Base-by-base conservation (phyloP, 2,888 invertebrate species). In the Drosophila neonasuta region DNA sequence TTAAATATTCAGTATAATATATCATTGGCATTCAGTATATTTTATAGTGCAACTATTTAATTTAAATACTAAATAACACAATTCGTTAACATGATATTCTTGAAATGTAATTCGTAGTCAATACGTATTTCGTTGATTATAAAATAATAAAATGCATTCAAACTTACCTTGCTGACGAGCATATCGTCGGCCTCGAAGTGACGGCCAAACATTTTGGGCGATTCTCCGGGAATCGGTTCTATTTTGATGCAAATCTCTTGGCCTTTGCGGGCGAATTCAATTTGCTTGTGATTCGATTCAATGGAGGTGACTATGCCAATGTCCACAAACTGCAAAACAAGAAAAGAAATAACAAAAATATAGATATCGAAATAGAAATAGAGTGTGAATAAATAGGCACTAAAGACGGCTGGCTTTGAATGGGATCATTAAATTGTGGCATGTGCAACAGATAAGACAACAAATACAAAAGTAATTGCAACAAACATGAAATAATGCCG, bases 181-280 rank as follows among this genome's bases (percentile, higher is more conserved):
- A 97, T 93, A 91, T 99, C 99, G 42, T 95, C 97, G 88, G 97
- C 96, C 89, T 99, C 99, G 92, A 99, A 99, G 92, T 99, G 99
- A 64, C 99, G 93, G 10, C 99, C 99, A 91, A 95, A 98, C 96
- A 99, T 96, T 92, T 99, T 99, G 49, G 99, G 99, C 50, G 99
- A 95, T 91, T 99, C 99, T n/a, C 99, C 99, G 13, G 98, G 97
- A 51, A 97, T 94, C 30, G 98, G 96, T 86, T 99, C 99, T 79
- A 99, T 99, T 93, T 99, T 99, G 88, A 98, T 94, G 92, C 98
- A 98, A 41, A 98, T 97, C 92, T 97, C 97, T 91, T 96, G 96
- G 0, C 99, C 99, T 91, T 97, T 97, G 74, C 97, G 94, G 10
- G 99, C 99, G n/a, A 93, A 93, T 73, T 99, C 98, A 79, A 99